phyloP scores from a whole-genome alignment of 1,140 invertebrate species.

The Ceratina australensis region DNA sequence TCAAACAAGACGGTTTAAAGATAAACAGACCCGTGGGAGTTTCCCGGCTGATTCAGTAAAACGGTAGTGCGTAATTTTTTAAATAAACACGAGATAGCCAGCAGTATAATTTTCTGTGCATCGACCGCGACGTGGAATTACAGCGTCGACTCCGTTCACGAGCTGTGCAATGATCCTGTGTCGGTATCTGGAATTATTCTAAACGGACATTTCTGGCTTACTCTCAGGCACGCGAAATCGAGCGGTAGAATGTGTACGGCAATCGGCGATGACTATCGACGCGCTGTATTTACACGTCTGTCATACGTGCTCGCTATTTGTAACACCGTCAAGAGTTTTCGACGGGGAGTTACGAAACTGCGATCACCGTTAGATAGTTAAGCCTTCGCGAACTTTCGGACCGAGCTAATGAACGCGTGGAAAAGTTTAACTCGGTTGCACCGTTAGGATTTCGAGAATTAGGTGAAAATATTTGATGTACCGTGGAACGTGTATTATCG shows the following conservation, averaged over 20 bases:
- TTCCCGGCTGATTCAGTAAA: too few species aligned
- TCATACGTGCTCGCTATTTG: constrained; percentile 23
- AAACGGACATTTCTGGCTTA: constrained; percentile 52
- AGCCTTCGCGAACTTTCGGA: constrained; percentile 5
- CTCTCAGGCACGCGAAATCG: constrained; percentile 31
- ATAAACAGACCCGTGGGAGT: too few species aligned
- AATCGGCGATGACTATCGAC: constrained; percentile 58
- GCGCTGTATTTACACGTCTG: constrained; percentile 41
- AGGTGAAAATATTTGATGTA: background rate
- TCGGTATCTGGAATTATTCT: constrained; percentile 54
- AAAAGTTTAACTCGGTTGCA: background rate
- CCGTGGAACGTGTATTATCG: background rate
- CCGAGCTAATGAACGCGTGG: background rate
- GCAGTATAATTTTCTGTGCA: background rate
- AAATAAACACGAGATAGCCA: constrained; percentile 6
- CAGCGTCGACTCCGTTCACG: constrained; percentile 55
- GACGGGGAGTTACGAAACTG: background rate
- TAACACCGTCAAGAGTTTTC: constrained; percentile 36
- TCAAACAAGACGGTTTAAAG: too few species aligned
- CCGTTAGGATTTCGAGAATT: background rate
- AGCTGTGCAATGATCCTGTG: constrained; percentile 56
- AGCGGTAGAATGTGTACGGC: constrained; percentile 14
- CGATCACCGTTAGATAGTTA: background rate
- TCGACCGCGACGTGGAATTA: background rate
- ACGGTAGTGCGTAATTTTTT: constrained; percentile 1